Conservation (phyloP, 37 sponge, comb jelly and placozoan species). For the Chondrilla cf. caribensis region DNA sequence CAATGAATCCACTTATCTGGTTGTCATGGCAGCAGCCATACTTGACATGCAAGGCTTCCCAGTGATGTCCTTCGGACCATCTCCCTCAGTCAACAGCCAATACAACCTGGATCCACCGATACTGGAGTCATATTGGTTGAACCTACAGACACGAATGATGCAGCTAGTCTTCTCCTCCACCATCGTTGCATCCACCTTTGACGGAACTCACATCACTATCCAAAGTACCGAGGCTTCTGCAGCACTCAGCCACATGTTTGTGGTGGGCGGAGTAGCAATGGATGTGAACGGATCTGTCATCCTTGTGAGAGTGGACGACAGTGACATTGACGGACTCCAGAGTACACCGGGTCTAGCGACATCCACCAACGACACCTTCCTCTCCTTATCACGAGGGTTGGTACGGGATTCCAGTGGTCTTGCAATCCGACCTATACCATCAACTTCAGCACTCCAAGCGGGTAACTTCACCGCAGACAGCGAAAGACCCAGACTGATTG, state of each 20-base stretch:
- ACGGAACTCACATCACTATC: constrained; percentile 51
- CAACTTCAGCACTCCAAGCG: constrained; percentile 37
- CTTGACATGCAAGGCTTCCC: constrained; percentile 62
- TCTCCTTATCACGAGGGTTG: constrained; percentile 59
- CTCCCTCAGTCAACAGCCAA: constrained; percentile 6
- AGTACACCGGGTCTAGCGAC: constrained; percentile 42
- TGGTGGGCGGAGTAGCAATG: constrained; percentile 49
- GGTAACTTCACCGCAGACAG: constrained; percentile 50
- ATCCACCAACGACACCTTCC: constrained; percentile 36
- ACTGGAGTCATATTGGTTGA: constrained; percentile 52
- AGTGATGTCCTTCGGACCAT: constrained; percentile 30
- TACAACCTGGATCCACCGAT: constrained; percentile 62
- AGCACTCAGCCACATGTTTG: constrained; percentile 32
- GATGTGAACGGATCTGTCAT: constrained; percentile 28
- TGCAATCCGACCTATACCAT: constrained; percentile 40
- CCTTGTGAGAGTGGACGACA: constrained; percentile 24
- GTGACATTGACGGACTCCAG: constrained; percentile 59
- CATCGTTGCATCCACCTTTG: constrained; percentile 46
- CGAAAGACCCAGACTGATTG: constrained; percentile 49
- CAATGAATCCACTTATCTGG: constrained; percentile 57
- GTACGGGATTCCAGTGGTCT: constrained; percentile 52
- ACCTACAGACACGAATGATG: constrained; percentile 63
- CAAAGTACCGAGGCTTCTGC: constrained; percentile 1
- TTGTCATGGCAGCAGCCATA: constrained; percentile 32
- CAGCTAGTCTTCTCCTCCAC: constrained; percentile 56